Base-by-base conservation (phyloP, 2,113 vertebrate species). In the Lepus americanus region DNA sequence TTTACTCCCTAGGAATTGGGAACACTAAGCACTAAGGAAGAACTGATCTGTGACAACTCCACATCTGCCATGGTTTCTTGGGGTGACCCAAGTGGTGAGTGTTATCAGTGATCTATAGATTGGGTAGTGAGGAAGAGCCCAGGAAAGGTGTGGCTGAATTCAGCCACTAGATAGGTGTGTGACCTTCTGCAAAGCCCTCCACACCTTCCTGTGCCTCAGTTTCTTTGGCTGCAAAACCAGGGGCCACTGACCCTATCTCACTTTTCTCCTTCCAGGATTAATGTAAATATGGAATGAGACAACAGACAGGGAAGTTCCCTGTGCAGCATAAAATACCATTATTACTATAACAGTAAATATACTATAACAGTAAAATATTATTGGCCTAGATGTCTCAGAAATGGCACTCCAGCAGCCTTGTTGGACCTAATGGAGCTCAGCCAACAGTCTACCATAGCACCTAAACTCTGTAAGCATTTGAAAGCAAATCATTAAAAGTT, bases 401-500 rank as follows among this genome's bases (percentile, higher is more conserved):
- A 23, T 63, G 59, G 81, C n/a, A 73, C 8, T 39, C 55, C 51
- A 61, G 51, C 59, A 78, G 11, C 0, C 27, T 55, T 74, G 12
- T 79, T 69, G 78, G 53, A 53, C 8, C 19, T 31, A 51, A 3
- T 72, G 59, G 39, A 27, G 78, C 59, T 82, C 33, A 90, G 22
- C 55, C 23, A 76, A 73, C 16, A 36, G 12, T 44, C n/a, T 33
- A 1, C 12, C 61, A 63, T 3, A 51, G 25, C 13, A 87, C 33
- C 31, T 87, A 77, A 51, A 74, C 89, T 53, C 19, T 86, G 9
- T 51, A 44, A 89, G 17, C 64, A 23, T 3, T 85, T 81, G 10
- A 20, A 55, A 25, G n/a, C 44, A 20, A 88, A 92, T 94, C 67
- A 67, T 82, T 29, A 70, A 85, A 82, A 9, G 49, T 79, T 87